Conservation (phyloP, 2,797 vertebrate genomes). For the Lepilemur septentrionalis region DNA sequence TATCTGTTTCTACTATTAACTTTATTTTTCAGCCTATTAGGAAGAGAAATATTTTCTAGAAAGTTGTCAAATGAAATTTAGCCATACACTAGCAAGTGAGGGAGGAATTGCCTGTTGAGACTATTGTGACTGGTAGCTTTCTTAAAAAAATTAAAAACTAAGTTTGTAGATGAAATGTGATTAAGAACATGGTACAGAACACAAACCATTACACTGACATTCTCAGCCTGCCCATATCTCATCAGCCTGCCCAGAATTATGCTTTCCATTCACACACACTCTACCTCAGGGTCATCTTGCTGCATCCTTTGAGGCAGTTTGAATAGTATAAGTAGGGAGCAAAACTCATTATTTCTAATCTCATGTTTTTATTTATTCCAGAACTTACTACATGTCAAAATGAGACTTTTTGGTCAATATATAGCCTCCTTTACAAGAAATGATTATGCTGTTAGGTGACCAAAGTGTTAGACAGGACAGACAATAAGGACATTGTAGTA, state of each 20-base stretch:
- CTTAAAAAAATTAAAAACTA: background rate
- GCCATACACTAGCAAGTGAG: background rate
- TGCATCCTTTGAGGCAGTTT: background rate
- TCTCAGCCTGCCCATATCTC: background rate
- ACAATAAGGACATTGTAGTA: background rate
- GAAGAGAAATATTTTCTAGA: background rate
- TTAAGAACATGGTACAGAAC: background rate
- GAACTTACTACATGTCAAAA: background rate
- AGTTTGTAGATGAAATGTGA: background rate
- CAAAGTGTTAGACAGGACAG: background rate
- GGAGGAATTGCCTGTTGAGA: background rate
- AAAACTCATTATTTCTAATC: background rate
- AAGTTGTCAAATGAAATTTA: background rate
- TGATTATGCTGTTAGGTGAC: background rate
- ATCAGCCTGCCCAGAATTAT: fast-evolving
- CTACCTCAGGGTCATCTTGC: fast-evolving
- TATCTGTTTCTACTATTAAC: background rate
- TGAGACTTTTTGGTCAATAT: background rate
- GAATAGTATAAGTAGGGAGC: background rate
- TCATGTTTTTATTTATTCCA: background rate
- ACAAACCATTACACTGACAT: background rate
- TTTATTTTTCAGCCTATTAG: background rate
- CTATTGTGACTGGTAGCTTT: background rate
- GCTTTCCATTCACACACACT: fast-evolving
- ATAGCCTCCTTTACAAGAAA: background rate